Percentiles rank a stretch among this genome's conserved stretches.
Evolutionary conservation across 2,888 invertebrate species (phyloP).

Genomic region (Anthophora plumipes): DNA sequence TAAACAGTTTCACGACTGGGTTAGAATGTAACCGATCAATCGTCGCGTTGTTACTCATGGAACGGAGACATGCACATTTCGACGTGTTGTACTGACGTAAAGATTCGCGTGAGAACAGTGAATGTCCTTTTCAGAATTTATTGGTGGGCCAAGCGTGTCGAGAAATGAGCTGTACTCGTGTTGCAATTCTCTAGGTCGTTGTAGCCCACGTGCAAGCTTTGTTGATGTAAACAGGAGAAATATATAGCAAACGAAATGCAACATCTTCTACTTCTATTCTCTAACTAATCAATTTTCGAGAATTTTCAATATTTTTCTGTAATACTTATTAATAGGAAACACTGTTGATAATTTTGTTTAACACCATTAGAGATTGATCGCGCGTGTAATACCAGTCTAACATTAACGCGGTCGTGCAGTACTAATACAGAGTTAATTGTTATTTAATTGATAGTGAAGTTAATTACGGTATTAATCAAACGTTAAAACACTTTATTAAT

Average conservation of each 20-base stretch:
- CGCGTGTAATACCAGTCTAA: too few relatives aligned
- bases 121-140: conserved; percentile 37
- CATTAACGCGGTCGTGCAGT: too few relatives aligned
- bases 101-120: conserved; percentile 36
- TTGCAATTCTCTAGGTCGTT: conserved; percentile 11
- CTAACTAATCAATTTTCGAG: background rate
- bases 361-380: too few relatives aligned
- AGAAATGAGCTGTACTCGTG: conserved; percentile 17
- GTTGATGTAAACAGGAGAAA: conserved; percentile 23
- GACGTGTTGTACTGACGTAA: background rate
- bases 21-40: conserved; percentile 25
- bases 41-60: background rate
- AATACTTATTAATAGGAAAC: background rate
- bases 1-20: conserved; percentile 3
- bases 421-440: too few relatives aligned
- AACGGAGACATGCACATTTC: conserved; percentile 6
- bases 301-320: too few relatives aligned
- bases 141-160: conserved; percentile 29
- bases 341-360: too few relatives aligned
- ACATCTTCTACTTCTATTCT: too few relatives aligned
- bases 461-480: too few relatives aligned
- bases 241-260: background rate
- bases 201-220: conserved; percentile 24
- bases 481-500: too few relatives aligned
- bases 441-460: too few relatives aligned